These are phyloP conservation scores for Hucho hucho DNA, from an alignment of 2,113 vertebrate species.

Conservation along the genomic window DNA sequence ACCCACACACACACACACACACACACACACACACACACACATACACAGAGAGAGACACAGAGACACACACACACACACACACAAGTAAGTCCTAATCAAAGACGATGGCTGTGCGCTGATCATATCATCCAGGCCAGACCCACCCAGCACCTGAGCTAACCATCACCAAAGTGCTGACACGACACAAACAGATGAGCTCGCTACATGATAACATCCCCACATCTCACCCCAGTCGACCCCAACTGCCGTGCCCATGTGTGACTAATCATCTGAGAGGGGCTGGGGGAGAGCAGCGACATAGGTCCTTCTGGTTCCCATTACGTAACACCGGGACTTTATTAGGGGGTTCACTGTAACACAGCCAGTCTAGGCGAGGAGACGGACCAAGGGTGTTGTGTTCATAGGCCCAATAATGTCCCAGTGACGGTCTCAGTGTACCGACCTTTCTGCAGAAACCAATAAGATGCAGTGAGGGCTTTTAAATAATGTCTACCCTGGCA, in stretches of 20 bases:
- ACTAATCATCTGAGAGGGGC: constrained; percentile 1
- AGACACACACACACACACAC: background rate
- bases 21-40: background rate
- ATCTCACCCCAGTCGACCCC: background rate
- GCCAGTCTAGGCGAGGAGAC: background rate
- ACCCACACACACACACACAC: background rate
- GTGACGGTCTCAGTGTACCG: background rate
- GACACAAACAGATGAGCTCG: constrained; percentile 25
- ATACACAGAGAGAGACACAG: no score
- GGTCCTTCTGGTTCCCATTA: constrained; percentile 45
- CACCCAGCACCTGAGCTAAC: background rate
- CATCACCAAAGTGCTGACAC: background rate
- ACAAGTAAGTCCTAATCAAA: background rate
- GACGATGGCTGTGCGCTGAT: background rate
- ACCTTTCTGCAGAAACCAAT: constrained; percentile 16
- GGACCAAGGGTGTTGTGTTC: constrained; percentile 32
- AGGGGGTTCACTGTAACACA: constrained; percentile 21
- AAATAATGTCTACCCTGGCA: background rate
- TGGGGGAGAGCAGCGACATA: background rate
- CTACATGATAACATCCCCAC: background rate
- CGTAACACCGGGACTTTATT: constrained; percentile 35
- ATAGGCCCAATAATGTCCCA: constrained; percentile 36
- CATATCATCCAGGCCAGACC: background rate
- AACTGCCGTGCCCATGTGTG: constrained; percentile 8
- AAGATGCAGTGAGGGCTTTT: constrained; percentile 4